phyloP scores from a whole-genome alignment of 2,888 invertebrate genomes.

The Pristionchus entomophagus region DNA sequence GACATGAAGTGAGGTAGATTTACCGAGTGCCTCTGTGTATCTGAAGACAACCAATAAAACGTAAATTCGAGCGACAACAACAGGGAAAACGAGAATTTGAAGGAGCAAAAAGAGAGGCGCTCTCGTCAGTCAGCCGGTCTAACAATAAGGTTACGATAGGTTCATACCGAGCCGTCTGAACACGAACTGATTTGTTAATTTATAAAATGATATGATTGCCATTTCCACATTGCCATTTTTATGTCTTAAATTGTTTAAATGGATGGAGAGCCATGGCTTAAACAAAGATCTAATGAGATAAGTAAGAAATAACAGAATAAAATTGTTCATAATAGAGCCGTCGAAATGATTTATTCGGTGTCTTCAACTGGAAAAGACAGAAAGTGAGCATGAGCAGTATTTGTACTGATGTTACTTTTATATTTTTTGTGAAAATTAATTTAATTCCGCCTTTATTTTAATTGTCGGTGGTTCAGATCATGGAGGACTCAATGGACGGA shows the following conservation, averaged over 20 bases:
- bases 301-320: too few relatives aligned
- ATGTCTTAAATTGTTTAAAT: too few relatives aligned
- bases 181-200: too few relatives aligned
- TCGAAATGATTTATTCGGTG: too few relatives aligned
- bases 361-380: neutral
- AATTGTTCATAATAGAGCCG: too few relatives aligned
- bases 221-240: too few relatives aligned
- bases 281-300: too few relatives aligned
- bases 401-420: neutral
- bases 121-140: too few relatives aligned
- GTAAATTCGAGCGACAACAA: neutral
- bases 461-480: neutral
- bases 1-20: neutral
- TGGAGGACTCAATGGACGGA: constrained; percentile 27
- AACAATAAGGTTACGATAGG: too few relatives aligned
- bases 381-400: neutral
- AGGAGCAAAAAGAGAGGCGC: neutral
- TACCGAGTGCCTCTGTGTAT: neutral
- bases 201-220: too few relatives aligned
- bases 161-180: too few relatives aligned
- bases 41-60: neutral
- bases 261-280: too few relatives aligned
- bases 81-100: neutral
- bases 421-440: neutral
- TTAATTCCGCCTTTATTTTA: neutral